Percentiles rank a stretch among this genome's conserved stretches.
Evolutionary conservation across 2,797 vertebrate genomes (phyloP).

Genomic region (Chloroceryle inda): DNA sequence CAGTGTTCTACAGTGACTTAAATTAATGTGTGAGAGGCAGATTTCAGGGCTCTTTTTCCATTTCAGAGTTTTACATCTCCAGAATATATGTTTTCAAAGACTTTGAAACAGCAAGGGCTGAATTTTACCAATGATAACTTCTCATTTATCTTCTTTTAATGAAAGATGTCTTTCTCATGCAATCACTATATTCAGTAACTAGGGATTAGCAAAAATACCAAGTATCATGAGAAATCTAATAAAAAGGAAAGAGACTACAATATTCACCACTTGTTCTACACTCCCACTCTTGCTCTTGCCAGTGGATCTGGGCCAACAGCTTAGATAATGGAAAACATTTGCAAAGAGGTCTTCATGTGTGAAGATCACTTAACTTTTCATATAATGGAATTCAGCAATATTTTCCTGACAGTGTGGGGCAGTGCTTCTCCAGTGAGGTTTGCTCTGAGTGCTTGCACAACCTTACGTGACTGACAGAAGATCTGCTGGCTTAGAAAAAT

Average conservation of each 20-base stretch:
- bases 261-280: slow-evolving; percentile 1
- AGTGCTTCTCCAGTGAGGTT: slow-evolving; percentile 20
- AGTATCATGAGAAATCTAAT: slow-evolving; percentile 4
- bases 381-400: not conserved
- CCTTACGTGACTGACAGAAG: not conserved
- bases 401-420: slow-evolving; percentile 35
- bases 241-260: not conserved
- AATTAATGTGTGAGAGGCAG: not conserved
- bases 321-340: slow-evolving; percentile 55
- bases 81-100: not conserved
- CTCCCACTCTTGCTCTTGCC: not conserved
- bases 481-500: not conserved
- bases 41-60: not conserved
- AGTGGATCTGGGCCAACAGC: slow-evolving; percentile 1
- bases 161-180: not conserved
- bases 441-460: not conserved
- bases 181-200: not conserved
- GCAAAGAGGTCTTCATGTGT: not conserved
- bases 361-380: slow-evolving; percentile 17
- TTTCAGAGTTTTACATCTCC: not conserved
- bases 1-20: not conserved
- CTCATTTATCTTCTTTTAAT: not conserved
- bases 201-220: slow-evolving; percentile 23
- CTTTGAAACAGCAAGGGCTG: not conserved
- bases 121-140: slow-evolving; percentile 11